phyloP scores from a whole-genome alignment of 2,113 vertebrate species.

The Pomatostomus ruficeps region DNA sequence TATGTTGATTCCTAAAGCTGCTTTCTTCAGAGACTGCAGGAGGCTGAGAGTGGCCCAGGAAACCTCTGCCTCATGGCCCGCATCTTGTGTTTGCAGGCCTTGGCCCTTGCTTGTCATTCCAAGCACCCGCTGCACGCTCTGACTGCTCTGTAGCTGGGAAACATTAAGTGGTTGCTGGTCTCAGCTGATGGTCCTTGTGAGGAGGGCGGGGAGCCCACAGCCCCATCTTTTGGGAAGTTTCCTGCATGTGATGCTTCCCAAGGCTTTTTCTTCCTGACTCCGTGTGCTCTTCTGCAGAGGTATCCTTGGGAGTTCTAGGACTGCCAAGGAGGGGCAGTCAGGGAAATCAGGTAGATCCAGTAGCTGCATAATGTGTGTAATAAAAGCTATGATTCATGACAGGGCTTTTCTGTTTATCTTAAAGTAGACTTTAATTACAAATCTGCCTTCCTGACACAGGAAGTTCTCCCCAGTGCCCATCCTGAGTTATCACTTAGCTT shows the following conservation, averaged over 20 bases:
- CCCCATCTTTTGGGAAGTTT: neutral
- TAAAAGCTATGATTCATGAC: neutral
- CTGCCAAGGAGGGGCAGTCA: neutral
- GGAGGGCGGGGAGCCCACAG: neutral
- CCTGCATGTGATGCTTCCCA: neutral
- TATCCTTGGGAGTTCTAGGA: neutral
- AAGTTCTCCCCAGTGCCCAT: neutral
- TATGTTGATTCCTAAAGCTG: neutral
- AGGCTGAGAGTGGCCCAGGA: neutral
- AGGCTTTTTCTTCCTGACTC: neutral
- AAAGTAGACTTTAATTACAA: neutral
- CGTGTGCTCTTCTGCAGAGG: accelerated
- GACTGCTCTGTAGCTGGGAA: accelerated
- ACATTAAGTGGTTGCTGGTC: too few species aligned
- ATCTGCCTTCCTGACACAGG: neutral
- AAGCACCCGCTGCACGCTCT: accelerated
- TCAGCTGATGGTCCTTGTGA: neutral
- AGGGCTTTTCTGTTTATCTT: neutral
- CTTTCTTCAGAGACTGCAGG: neutral
- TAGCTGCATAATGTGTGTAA: neutral
- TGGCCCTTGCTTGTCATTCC: neutral
- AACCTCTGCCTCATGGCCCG: neutral
- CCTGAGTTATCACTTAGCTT: neutral
- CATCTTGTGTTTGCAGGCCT: neutral
- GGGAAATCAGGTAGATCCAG: neutral